Percentiles rank a stretch among this genome's conserved stretches.
Conservation (phyloP, 1,140 invertebrate species). For the Caenorhabditis inopinata region DNA sequence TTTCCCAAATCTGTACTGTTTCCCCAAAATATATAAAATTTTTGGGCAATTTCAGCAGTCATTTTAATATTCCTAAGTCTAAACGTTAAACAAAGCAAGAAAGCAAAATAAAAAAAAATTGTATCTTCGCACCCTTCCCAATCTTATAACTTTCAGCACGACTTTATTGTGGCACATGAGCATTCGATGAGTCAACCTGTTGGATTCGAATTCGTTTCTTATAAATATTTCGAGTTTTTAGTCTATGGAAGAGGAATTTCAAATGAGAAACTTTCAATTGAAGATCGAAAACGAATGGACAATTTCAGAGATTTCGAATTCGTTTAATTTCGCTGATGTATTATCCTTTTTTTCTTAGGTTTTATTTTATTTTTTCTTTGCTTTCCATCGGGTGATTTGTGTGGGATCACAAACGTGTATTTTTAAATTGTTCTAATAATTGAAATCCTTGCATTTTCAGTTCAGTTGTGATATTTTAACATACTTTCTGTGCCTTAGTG, state of each 20-base stretch:
- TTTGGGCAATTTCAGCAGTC: no score
- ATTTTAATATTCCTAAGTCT: background rate
- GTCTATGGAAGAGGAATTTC: constrained; percentile 33
- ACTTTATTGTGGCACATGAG: constrained; percentile 11
- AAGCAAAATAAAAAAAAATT: background rate
- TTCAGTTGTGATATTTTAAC: background rate
- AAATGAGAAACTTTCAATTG: constrained; percentile 4
- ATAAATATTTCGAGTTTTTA: constrained; percentile 32
- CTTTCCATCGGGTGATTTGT: background rate
- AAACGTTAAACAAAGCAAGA: background rate
- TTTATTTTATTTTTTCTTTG: background rate
- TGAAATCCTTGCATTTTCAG: constrained; percentile 17
- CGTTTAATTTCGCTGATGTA: background rate
- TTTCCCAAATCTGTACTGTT: no score
- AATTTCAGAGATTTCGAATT: constrained; percentile 29
- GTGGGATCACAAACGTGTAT: constrained; percentile 33
- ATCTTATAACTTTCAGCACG: background rate
- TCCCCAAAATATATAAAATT: no score
- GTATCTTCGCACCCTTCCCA: background rate
- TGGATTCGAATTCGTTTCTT: constrained; percentile 15
- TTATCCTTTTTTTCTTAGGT: background rate
- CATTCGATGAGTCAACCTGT: constrained; percentile 10
- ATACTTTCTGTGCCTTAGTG: background rate
- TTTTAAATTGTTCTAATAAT: background rate
- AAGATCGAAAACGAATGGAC: constrained; percentile 34